A percentile compares a stretch with the other conserved stretches of the same genome.
Conservation (phyloP, 2,113 vertebrate species). For the Ceyx margarethae region DNA sequence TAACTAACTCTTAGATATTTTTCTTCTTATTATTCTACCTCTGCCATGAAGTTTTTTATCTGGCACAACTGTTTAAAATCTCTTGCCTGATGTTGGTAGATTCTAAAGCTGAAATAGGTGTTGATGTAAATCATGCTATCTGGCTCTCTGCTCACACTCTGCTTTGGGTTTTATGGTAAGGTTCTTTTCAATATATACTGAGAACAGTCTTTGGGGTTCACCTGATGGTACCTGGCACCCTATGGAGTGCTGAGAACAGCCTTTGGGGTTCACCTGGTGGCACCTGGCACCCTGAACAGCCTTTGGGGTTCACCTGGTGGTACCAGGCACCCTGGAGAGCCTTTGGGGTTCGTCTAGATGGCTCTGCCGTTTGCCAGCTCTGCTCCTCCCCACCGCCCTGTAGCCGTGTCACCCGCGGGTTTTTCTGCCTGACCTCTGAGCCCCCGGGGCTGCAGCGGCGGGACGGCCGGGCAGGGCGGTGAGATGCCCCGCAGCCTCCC, state of each 20-base stretch:
- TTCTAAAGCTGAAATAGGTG: neutral
- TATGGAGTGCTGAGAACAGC: too few species aligned
- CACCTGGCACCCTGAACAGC: rapidly evolving
- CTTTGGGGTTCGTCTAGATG: rapidly evolving
- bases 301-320: too few species aligned
- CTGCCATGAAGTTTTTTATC: neutral
- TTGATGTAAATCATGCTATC: neutral
- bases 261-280: rapidly evolving
- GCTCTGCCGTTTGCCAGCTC: rapidly evolving
- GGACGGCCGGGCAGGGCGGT: neutral
- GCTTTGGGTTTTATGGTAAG: neutral
- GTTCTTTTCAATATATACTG: neutral
- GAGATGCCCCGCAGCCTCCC: neutral
- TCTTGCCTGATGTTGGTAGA: neutral
- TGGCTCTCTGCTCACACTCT: neutral
- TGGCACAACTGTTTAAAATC: neutral
- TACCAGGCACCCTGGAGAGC: too few species aligned
- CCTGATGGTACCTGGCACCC: too few species aligned
- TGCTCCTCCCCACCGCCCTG: too few species aligned
- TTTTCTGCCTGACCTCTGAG: too few species aligned
- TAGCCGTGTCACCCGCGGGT: too few species aligned
- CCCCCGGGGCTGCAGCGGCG: neutral
- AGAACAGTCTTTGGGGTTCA: too few species aligned
- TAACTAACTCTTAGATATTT: neutral
- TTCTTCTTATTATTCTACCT: neutral